Percentiles rank a stretch among this genome's conserved stretches.
Conservation (phyloP, 2,113 vertebrate genomes). For the Pollachius pollachius region DNA sequence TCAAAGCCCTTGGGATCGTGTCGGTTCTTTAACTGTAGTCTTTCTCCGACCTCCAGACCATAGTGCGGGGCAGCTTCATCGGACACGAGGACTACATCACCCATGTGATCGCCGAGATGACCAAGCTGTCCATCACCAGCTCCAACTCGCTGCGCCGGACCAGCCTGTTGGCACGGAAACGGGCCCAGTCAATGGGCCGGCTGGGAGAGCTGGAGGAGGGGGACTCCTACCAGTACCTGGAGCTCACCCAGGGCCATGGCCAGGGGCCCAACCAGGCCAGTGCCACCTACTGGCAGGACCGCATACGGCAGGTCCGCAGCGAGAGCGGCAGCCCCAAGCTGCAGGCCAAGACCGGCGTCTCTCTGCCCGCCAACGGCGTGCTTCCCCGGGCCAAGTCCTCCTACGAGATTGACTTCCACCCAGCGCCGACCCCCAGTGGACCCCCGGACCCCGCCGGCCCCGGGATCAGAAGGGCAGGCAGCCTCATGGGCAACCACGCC, state of each 20-base stretch:
- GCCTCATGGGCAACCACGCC: conserved; percentile 8
- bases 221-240: conserved; percentile 78
- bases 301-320: conserved; percentile 63
- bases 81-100: conserved; percentile 86
- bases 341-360: conserved; percentile 50
- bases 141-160: conserved; percentile 86
- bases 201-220: conserved; percentile 77
- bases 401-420: conserved; percentile 53
- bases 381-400: conserved; percentile 77
- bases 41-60: conserved; percentile 63
- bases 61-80: conserved; percentile 84
- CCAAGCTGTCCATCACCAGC: conserved; percentile 82
- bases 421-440: background rate
- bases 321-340: conserved; percentile 76
- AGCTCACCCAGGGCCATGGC: conserved; percentile 51
- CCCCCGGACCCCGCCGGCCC: conserved; percentile 16
- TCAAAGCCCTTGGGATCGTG: background rate
- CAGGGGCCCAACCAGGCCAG: conserved; percentile 46
- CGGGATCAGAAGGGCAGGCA: conserved; percentile 6
- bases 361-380: conserved; percentile 65
- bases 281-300: conserved; percentile 78
- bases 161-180: conserved; percentile 77
- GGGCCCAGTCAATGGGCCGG: conserved; percentile 82
- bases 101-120: conserved; percentile 82
- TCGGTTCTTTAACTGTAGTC: background rate